Evolutionary conservation across 2,113 vertebrate genomes (phyloP).

Genomic region (Paraplagusia blochii): DNA sequence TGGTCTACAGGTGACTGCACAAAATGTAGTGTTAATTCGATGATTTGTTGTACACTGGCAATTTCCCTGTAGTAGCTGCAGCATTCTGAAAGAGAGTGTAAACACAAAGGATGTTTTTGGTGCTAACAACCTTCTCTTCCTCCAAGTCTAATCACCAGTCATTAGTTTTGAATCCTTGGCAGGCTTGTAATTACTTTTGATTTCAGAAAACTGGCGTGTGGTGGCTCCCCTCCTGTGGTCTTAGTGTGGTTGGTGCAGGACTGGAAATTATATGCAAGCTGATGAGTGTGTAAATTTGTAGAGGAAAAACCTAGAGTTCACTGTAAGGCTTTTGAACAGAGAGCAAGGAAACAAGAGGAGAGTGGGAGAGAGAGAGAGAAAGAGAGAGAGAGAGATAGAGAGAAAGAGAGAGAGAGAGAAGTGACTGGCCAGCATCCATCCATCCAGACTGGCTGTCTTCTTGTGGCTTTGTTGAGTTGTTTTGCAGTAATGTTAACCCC

Average conservation of each 20-base stretch:
- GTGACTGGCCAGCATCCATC: conserved; percentile 55
- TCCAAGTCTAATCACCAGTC: conserved; percentile 30
- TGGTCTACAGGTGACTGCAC: conserved; percentile 13
- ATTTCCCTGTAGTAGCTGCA: conserved; percentile 1
- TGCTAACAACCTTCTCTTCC: conserved; percentile 12
- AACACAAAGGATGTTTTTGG: conserved; percentile 14
- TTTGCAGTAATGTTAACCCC: conserved; percentile 66
- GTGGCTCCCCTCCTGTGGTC: conserved; percentile 36
- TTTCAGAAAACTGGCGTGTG: conserved; percentile 48
- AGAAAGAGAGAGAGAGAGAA: conserved; percentile 41
- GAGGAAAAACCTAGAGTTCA: conserved; percentile 56
- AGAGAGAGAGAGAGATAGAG: too few species aligned
- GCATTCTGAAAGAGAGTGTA: conserved; percentile 14
- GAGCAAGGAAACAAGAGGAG: conserved; percentile 22
- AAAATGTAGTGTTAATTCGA: conserved; percentile 35
- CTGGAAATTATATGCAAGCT: conserved; percentile 48
- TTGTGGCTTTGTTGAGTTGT: conserved; percentile 57
- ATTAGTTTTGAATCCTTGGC: conserved; percentile 36
- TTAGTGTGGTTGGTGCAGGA: conserved; percentile 33
- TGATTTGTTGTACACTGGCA: conserved; percentile 19
- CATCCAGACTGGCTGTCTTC: conserved; percentile 71
- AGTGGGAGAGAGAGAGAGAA: conserved; percentile 24
- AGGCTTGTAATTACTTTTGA: conserved; percentile 45
- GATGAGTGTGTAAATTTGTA: conserved; percentile 54
- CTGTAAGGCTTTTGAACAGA: conserved; percentile 40